A percentile compares a stretch with the other conserved stretches of the same genome.
These are phyloP conservation scores for Pachyrhynchus sulphureomaculatus DNA, from an alignment of 1,140 invertebrate genomes.

Conservation along the genomic window DNA sequence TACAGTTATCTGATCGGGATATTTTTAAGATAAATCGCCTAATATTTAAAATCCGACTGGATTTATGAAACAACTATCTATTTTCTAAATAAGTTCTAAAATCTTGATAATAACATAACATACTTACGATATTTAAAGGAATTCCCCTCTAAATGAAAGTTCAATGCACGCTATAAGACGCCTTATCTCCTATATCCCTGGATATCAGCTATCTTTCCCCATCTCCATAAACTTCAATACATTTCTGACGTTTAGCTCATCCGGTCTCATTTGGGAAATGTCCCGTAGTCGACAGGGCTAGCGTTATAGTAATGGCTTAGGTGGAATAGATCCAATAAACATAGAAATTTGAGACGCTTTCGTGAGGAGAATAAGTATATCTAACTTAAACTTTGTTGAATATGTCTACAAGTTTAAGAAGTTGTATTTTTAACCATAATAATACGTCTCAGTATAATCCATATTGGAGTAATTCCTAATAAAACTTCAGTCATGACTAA, in stretches of 20 bases:
- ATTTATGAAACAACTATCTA: no score
- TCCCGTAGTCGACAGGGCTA: constrained; percentile 32
- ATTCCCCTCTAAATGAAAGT: constrained; percentile 18
- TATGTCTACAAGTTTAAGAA: no score
- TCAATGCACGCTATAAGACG: constrained; percentile 21
- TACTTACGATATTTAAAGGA: neutral
- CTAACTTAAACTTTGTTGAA: no score
- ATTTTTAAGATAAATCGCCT: no score
- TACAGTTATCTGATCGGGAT: no score
- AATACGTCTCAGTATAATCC: no score
- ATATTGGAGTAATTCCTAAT: no score
- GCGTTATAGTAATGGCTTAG: constrained; percentile 26
- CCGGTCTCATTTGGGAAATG: constrained; percentile 41
- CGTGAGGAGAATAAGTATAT: constrained; percentile 17
- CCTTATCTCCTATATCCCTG: constrained; percentile 23
- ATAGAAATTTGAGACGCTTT: constrained; percentile 26
- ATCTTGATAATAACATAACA: no score
- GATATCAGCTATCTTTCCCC: constrained; percentile 38
- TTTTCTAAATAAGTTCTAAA: no score
- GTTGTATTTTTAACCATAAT: no score
- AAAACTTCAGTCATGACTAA: no score
- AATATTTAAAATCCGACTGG: no score
- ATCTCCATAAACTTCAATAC: constrained; percentile 44
- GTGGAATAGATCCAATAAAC: constrained; percentile 30
- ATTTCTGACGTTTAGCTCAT: constrained; percentile 40